phyloP scores from a whole-genome alignment of 1,140 invertebrate genomes.

The Lepeophtheirus salmonis region DNA sequence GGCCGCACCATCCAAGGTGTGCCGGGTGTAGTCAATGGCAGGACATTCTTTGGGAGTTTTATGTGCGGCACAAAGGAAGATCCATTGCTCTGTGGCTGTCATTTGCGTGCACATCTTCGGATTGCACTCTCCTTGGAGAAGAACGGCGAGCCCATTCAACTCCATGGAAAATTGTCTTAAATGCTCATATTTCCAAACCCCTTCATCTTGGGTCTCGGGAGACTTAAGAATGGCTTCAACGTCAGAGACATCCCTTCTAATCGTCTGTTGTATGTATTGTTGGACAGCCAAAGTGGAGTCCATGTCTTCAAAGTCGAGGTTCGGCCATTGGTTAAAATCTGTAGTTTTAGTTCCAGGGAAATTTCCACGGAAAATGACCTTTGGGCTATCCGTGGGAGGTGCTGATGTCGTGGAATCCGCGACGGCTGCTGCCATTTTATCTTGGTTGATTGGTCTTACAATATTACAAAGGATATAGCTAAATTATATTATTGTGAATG shows the following conservation, averaged over 20 bases:
- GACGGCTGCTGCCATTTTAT: background rate
- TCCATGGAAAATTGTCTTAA: conserved; percentile 98
- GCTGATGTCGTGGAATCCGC: background rate
- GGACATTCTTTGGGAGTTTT: conserved; percentile 99
- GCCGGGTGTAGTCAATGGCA: conserved; percentile 96
- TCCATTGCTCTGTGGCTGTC: conserved; percentile 99
- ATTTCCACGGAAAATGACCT: conserved; percentile 3
- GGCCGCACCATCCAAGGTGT: conserved; percentile 94
- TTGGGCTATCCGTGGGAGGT: background rate
- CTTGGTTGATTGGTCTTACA: no score
- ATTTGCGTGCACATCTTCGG: conserved; percentile 94
- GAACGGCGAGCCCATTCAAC: conserved; percentile 86
- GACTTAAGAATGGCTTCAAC: conserved; percentile 85
- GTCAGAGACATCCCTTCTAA: conserved; percentile 67
- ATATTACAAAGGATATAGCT: no score
- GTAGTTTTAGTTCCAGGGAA: conserved; percentile 7
- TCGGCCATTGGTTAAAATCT: conserved; percentile 87
- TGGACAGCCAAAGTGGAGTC: conserved; percentile 95
- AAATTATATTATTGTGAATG: no score
- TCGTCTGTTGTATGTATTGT: conserved; percentile 96
- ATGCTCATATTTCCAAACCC: conserved; percentile 99
- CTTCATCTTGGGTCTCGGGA: conserved; percentile 92
- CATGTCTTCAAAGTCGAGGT: conserved; percentile 98
- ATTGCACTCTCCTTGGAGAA: conserved; percentile 78
- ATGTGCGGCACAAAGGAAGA: conserved; percentile 97